A percentile compares a stretch with the other conserved stretches of the same genome.
These are phyloP conservation scores for Phacellophora camtschatica DNA, from an alignment of 30 jellyfish, hydroid and myxozoan species.

Conservation along the genomic window DNA sequence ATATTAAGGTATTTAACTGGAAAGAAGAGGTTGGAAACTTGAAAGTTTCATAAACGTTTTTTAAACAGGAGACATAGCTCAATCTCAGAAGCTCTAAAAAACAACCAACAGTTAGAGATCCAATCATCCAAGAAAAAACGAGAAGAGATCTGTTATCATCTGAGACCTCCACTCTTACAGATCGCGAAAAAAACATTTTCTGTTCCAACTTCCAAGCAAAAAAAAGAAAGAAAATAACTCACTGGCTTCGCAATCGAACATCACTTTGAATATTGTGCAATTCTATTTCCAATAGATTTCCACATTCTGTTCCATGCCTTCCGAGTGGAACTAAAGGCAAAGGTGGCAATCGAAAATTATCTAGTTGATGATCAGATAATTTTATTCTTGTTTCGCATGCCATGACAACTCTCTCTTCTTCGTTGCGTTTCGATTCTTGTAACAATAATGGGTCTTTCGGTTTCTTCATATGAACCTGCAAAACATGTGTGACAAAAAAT, in stretches of 20 bases:
- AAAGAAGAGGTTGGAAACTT: too few relatives aligned
- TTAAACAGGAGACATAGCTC: too few relatives aligned
- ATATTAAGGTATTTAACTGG: too few relatives aligned
- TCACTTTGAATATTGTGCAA: slow-evolving; percentile 75
- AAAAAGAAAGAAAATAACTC: slow-evolving; percentile 15
- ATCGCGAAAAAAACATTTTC: too few relatives aligned
- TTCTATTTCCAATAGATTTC: slow-evolving; percentile 70
- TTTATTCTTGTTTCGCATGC: slow-evolving; percentile 71
- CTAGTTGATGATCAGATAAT: slow-evolving; percentile 43
- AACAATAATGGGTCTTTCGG: slow-evolving; percentile 73
- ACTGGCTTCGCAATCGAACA: slow-evolving; percentile 80
- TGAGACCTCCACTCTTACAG: too few relatives aligned
- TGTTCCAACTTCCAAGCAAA: neutral
- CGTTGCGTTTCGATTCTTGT: slow-evolving; percentile 66
- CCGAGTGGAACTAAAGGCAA: slow-evolving; percentile 90
- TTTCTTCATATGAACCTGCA: slow-evolving; percentile 66
- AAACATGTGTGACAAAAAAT: too few relatives aligned
- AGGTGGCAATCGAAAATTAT: slow-evolving; percentile 74
- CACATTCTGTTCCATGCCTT: slow-evolving; percentile 82
- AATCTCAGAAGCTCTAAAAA: too few relatives aligned
- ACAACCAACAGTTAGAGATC: too few relatives aligned
- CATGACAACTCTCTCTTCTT: slow-evolving; percentile 58
- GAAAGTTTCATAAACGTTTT: too few relatives aligned
- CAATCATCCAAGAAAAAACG: too few relatives aligned
- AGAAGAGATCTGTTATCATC: too few relatives aligned